phyloP scores from a whole-genome alignment of 2,888 invertebrate genomes.

The Caenorhabditis sp. region DNA sequence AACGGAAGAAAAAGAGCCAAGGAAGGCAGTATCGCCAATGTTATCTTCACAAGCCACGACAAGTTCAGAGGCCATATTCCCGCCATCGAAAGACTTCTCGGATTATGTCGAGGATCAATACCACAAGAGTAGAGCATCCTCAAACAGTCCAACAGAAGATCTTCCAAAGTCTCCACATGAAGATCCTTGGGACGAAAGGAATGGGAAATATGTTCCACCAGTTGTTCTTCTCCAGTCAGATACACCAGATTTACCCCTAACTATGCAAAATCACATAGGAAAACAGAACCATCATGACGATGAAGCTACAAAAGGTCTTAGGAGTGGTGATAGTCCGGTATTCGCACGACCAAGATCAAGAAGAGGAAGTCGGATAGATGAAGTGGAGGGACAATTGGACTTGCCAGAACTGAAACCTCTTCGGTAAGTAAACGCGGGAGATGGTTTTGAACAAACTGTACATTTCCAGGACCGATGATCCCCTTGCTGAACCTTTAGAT shows the following conservation, averaged over 20 bases:
- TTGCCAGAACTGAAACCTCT: slow-evolving; percentile 69
- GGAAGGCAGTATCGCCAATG: slow-evolving; percentile 38
- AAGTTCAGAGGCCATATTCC: slow-evolving; percentile 54
- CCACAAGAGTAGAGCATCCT: slow-evolving; percentile 57
- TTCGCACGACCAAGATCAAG: slow-evolving; percentile 78
- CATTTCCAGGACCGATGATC: slow-evolving; percentile 52
- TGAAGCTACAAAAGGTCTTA: not conserved
- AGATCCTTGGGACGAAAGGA: slow-evolving; percentile 61
- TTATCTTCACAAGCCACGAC: slow-evolving; percentile 50
- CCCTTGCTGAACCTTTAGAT: slow-evolving; percentile 61
- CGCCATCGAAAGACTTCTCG: slow-evolving; percentile 58
- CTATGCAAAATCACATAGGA: slow-evolving; percentile 40
- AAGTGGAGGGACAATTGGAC: slow-evolving; percentile 69
- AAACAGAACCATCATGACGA: slow-evolving; percentile 34
- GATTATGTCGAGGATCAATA: slow-evolving; percentile 63
- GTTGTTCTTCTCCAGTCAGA: slow-evolving; percentile 60
- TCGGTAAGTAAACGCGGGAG: slow-evolving; percentile 29
- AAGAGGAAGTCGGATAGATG: slow-evolving; percentile 78
- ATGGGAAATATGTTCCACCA: slow-evolving; percentile 40
- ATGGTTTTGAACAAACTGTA: not conserved
- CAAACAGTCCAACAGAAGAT: slow-evolving; percentile 52
- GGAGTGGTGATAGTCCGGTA: slow-evolving; percentile 67
- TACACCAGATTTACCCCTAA: slow-evolving; percentile 55
- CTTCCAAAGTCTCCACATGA: slow-evolving; percentile 56
- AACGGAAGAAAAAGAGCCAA: slow-evolving; percentile 36